Percentiles rank a stretch among this genome's conserved stretches.
Conservation (phyloP, 1,140 invertebrate genomes). For the Liolophura sinensis region DNA sequence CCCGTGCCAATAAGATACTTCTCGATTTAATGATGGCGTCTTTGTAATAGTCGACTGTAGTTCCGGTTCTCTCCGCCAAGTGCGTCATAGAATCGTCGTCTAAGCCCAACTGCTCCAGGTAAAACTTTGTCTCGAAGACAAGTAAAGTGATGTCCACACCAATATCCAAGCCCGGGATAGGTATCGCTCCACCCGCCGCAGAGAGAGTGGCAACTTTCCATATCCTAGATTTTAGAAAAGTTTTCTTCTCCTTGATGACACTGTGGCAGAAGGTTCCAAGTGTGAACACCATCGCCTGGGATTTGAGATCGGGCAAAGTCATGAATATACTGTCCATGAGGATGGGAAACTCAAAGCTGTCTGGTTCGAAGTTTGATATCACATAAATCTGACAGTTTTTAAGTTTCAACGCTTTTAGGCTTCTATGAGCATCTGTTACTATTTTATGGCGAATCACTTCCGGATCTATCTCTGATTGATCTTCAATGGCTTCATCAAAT, state of each 20-base stretch:
- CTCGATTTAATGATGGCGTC: neutral
- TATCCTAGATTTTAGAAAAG: neutral
- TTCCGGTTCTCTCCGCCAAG: neutral
- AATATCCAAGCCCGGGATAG: constrained; percentile 9
- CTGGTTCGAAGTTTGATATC: constrained; percentile 14
- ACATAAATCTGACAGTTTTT: constrained; percentile 7
- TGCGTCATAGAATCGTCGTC: constrained; percentile 11
- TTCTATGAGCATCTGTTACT: constrained; percentile 5
- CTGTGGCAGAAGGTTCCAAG: constrained; percentile 12
- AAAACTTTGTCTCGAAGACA: constrained; percentile 2
- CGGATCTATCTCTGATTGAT: no score
- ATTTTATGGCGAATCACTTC: no score
- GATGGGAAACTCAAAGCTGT: constrained; percentile 14
- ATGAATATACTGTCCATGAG: constrained; percentile 7
- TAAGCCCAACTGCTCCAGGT: constrained; percentile 15
- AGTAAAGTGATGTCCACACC: constrained; percentile 5
- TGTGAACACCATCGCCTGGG: constrained; percentile 11
- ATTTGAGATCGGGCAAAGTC: constrained; percentile 8
- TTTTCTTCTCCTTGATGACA: constrained; percentile 13
- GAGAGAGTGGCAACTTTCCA: constrained; percentile 1
- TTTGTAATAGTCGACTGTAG: constrained; percentile 1
- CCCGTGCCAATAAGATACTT: no score
- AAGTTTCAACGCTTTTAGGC: constrained; percentile 10
- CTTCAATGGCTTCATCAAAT: no score
- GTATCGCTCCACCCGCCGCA: constrained; percentile 5